Evolutionary conservation across 2,888 invertebrate species (phyloP).

Genomic region (Gordius sp.): DNA sequence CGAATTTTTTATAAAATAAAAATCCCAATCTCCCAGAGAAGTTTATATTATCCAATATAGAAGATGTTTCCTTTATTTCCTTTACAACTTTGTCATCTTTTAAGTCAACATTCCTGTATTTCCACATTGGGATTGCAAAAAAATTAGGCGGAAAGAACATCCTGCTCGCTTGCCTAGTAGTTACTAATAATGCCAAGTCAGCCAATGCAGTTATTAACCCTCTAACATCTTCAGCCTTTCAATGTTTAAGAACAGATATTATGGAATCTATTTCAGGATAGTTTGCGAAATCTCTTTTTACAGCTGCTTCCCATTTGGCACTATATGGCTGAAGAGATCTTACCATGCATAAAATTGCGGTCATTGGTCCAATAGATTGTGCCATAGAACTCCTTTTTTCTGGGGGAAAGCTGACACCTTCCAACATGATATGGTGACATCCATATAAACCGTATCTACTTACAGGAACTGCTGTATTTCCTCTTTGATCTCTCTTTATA

Average conservation of each 20-base stretch:
- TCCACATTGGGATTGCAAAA: too few species aligned
- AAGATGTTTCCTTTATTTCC: too few species aligned
- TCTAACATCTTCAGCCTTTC: background rate
- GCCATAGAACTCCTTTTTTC: background rate
- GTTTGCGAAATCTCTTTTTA: background rate
- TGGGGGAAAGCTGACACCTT: background rate
- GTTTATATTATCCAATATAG: too few species aligned
- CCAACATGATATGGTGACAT: background rate
- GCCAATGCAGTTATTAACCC: background rate
- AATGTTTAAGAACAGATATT: background rate
- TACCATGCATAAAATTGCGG: background rate
- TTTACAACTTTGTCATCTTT: too few species aligned
- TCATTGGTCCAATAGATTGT: background rate
- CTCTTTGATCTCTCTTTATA: background rate
- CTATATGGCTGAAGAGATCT: background rate
- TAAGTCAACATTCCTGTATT: too few species aligned
- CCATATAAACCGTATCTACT: background rate
- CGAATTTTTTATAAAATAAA: background rate
- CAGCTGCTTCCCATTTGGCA: background rate
- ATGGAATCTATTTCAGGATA: background rate
- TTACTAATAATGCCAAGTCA: background rate
- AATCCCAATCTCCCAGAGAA: background rate
- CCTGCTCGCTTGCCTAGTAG: background rate
- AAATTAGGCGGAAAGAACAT: background rate
- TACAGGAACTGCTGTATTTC: background rate